phyloP scores from a whole-genome alignment of 2,113 vertebrate genomes.

The Thryonomys swinderianus region DNA sequence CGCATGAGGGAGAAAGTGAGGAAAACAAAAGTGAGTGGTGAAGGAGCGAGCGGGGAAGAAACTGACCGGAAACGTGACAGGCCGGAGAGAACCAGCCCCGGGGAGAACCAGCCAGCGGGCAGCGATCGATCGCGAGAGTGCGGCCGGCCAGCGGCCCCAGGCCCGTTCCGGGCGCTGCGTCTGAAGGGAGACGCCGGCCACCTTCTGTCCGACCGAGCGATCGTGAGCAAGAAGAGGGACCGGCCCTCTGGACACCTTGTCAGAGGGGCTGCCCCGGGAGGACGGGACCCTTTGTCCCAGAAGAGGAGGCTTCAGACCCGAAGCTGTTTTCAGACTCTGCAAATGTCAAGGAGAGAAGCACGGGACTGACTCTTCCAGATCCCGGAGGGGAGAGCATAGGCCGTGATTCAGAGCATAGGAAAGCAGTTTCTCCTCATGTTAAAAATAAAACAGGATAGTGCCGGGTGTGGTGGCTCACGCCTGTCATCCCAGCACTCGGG shows the following conservation, averaged over 20 bases:
- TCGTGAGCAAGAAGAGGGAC: neutral
- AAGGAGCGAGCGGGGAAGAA: too few relatives aligned
- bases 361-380: neutral
- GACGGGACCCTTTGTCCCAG: neutral
- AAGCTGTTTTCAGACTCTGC: neutral
- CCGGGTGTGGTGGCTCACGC: too few relatives aligned
- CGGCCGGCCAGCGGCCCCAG: neutral
- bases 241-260: neutral
- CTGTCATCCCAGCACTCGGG: too few relatives aligned
- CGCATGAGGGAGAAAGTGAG: neutral
- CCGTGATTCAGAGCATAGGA: neutral
- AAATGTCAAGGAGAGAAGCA: neutral
- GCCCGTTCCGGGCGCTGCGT: neutral
- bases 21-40: neutral
- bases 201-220: neutral
- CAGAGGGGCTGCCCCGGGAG: neutral
- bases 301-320: neutral
- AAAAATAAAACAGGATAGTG: neutral
- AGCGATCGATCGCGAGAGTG: neutral
- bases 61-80: neutral
- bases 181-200: neutral
- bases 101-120: accelerated
- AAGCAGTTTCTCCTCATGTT: neutral
- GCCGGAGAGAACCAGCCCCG: neutral
- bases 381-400: neutral